Evolutionary conservation across 2,797 vertebrate genomes (phyloP).

Genomic region (Tangara arthus): DNA sequence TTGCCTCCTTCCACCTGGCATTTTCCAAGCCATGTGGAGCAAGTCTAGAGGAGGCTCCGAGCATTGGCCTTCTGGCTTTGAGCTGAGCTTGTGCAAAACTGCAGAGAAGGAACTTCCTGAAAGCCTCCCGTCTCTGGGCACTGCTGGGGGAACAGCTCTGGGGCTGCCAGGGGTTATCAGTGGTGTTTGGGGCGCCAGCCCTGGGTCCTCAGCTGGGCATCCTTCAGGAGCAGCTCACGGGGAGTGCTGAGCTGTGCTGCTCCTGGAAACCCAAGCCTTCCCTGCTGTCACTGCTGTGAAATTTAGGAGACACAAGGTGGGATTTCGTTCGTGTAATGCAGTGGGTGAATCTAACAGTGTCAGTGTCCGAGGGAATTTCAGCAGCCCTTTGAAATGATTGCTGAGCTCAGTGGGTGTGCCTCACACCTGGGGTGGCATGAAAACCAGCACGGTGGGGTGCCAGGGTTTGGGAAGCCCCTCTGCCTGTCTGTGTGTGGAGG

Average conservation of each 20-base stretch:
- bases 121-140: rapidly evolving
- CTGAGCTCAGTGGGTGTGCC: neutral
- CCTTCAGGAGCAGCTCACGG: neutral
- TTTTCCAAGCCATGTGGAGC: neutral
- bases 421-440: neutral
- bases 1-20: neutral
- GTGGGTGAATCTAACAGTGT: neutral
- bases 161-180: neutral
- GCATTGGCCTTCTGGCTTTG: neutral
- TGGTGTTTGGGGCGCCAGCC: neutral
- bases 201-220: neutral
- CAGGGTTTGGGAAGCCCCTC: neutral
- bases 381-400: neutral
- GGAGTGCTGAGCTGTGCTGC: neutral
- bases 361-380: rapidly evolving
- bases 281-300: neutral
- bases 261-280: neutral
- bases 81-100: neutral
- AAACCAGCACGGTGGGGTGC: neutral
- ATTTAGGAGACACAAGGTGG: neutral
- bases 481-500: neutral
- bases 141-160: neutral
- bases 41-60: neutral
- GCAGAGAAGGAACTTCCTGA: neutral
- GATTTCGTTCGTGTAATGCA: neutral